These are phyloP conservation scores for Papilio xuthus DNA, from an alignment of 1,140 invertebrate genomes.

Conservation along the genomic window DNA sequence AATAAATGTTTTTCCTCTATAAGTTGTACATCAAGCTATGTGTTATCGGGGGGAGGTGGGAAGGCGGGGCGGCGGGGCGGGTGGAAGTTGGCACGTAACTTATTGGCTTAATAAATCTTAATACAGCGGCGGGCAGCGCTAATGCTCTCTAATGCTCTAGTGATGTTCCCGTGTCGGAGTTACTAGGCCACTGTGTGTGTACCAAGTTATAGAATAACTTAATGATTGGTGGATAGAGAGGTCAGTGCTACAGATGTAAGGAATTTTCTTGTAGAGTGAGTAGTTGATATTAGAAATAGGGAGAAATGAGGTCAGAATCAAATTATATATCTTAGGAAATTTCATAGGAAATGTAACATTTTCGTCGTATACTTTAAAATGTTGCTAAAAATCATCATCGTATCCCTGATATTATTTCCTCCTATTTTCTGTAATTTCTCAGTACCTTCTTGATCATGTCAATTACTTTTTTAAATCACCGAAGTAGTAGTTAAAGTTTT, in stretches of 20 bases:
- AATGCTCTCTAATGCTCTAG: constrained; percentile 59
- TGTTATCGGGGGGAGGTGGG: background rate
- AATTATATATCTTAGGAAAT: no score
- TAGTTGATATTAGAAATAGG: no score
- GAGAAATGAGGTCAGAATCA: background rate
- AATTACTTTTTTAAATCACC: background rate
- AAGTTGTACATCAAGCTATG: background rate
- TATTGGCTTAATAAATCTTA: constrained; percentile 73
- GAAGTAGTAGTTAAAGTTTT: background rate
- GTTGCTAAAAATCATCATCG: no score
- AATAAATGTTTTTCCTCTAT: background rate
- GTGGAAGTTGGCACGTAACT: constrained; percentile 50
- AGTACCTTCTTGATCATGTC: no score
- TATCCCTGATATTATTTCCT: no score
- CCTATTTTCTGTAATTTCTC: no score
- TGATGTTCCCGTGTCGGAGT: constrained; percentile 41
- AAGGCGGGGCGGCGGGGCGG: background rate
- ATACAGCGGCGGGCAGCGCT: constrained; percentile 56
- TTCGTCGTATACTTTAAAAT: no score
- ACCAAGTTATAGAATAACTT: no score
- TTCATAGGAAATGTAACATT: no score
- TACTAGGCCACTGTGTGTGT: background rate
- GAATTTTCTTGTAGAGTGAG: no score
- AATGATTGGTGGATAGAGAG: no score
- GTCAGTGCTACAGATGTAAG: no score